These are phyloP conservation scores for Plodia interpunctella DNA, from an alignment of 1,140 invertebrate genomes.

Conservation along the genomic window DNA sequence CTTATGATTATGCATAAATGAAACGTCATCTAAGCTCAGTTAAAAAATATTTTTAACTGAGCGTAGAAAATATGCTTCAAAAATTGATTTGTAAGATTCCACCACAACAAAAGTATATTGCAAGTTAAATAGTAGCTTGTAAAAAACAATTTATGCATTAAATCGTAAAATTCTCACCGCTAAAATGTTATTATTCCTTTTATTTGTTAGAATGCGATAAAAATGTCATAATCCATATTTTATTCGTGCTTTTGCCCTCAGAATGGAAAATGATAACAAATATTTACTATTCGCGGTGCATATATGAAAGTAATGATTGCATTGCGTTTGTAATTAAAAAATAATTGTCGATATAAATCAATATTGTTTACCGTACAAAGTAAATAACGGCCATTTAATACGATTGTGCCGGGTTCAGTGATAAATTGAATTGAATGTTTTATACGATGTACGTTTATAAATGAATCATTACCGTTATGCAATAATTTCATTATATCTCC, in stretches of 20 bases:
- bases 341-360: conserved; percentile 37
- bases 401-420: conserved; percentile 13
- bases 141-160: no score
- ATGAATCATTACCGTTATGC: background rate
- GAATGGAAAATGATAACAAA: conserved; percentile 23
- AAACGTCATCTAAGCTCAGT: no score
- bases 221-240: conserved; percentile 24
- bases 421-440: conserved; percentile 5
- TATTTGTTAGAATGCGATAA: conserved; percentile 19
- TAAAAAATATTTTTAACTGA: no score
- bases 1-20: no score
- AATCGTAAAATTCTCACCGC: no score
- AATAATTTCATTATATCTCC: background rate
- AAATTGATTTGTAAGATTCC: no score
- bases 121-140: no score
- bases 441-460: background rate
- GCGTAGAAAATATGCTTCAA: no score
- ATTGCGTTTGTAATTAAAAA: conserved; percentile 33
- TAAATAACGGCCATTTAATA: conserved; percentile 26
- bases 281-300: conserved; percentile 15
- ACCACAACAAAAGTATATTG: no score
- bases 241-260: conserved; percentile 20
- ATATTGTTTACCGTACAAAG: conserved; percentile 23
- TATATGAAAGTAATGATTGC: conserved; percentile 23
- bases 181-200: background rate